Conservation (phyloP, 2,113 vertebrate species). For the Panthera tigris region DNA sequence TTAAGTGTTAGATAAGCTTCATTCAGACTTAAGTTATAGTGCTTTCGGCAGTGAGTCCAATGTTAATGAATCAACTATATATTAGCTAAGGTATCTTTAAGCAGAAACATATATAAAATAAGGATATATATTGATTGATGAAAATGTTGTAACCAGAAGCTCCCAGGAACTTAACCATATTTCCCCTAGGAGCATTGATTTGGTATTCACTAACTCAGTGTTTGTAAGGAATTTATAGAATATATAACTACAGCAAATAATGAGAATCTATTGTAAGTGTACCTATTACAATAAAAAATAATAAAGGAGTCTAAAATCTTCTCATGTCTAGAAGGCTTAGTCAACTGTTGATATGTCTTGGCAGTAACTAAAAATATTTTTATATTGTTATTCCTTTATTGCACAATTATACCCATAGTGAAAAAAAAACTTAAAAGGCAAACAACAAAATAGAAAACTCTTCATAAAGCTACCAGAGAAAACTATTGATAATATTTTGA, state of each 20-base stretch:
- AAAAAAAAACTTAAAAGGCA: neutral
- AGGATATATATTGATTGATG: neutral
- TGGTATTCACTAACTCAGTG: neutral
- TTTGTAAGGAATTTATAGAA: neutral
- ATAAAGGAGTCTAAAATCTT: neutral
- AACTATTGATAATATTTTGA: neutral
- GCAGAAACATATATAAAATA: neutral
- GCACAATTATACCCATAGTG: neutral
- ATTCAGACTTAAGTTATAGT: neutral
- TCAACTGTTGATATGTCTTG: neutral
- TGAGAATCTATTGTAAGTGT: neutral
- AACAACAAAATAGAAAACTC: neutral
- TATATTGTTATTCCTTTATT: neutral
- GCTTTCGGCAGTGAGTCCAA: neutral
- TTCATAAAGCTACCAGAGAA: neutral
- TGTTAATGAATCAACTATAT: neutral
- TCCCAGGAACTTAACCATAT: neutral
- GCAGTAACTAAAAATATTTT: conserved; percentile 10
- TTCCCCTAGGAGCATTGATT: neutral
- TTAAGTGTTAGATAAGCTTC: neutral
- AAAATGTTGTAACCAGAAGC: neutral
- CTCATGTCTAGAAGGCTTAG: neutral
- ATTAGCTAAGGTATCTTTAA: neutral
- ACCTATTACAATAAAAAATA: neutral
- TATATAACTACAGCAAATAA: neutral